Conservation (phyloP, 2,888 invertebrate species). For the Microctonus brassicae region DNA sequence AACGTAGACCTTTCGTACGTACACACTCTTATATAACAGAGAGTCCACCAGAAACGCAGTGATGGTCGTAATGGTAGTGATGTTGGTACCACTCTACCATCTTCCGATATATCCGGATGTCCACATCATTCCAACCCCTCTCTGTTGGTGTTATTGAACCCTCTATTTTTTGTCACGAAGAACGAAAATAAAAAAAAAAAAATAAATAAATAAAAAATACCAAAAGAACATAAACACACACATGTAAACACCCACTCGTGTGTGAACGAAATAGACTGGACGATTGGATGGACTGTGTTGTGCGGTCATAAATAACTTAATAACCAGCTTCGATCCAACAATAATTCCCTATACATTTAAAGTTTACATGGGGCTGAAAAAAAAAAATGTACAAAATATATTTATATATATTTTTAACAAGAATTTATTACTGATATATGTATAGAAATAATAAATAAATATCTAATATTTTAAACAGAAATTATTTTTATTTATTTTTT, state of each 20-base stretch:
- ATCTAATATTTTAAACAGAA: not conserved
- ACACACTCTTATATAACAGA: slow-evolving; percentile 49
- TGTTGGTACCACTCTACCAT: slow-evolving; percentile 6
- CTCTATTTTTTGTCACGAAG: slow-evolving; percentile 1
- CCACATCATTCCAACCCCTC: slow-evolving; percentile 12
- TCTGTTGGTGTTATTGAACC: not conserved
- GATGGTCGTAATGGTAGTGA: not conserved
- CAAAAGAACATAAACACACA: not conserved
- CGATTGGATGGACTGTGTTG: slow-evolving; percentile 11
- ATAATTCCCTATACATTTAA: slow-evolving; percentile 12
- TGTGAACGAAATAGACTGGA: not conserved
- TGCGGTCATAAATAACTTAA: slow-evolving; percentile 9
- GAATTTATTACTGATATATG: not conserved
- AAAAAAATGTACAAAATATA: not conserved
- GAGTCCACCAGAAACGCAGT: slow-evolving; percentile 36
- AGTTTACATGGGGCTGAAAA: not conserved
- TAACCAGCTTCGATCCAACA: slow-evolving; percentile 1
- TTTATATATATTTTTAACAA: not conserved
- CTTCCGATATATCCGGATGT: slow-evolving; percentile 9
- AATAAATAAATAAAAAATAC: no score
- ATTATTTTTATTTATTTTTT: not conserved
- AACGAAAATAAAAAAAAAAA: not conserved
- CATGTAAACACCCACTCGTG: not conserved
- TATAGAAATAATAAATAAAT: not conserved
- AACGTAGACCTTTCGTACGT: slow-evolving; percentile 49